Evolutionary conservation across 2,113 vertebrate genomes (phyloP).

Genomic region (Triplophysa tibetana): DNA sequence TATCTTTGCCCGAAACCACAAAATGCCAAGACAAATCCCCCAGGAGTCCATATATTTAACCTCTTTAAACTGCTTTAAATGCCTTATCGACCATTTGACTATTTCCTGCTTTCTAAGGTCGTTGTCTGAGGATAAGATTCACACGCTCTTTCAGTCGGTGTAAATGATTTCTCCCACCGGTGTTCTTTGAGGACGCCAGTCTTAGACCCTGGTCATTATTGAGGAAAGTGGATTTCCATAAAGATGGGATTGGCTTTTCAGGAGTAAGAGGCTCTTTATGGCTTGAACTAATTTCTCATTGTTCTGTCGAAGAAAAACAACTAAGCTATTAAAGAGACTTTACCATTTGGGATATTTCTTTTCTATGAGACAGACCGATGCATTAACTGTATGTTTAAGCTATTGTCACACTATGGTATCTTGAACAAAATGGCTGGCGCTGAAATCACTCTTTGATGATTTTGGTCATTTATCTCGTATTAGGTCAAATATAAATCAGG

Average conservation of each 20-base stretch:
- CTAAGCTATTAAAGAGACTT: not conserved
- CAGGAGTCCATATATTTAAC: slow-evolving; percentile 8
- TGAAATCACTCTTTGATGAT: not conserved
- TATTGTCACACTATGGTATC: not conserved
- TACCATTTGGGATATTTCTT: not conserved
- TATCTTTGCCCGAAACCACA: not conserved
- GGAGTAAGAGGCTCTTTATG: not conserved
- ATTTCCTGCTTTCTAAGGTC: slow-evolving; percentile 58
- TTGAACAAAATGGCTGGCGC: not conserved
- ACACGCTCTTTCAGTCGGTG: slow-evolving; percentile 40
- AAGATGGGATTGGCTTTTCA: not conserved
- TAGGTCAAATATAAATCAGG: not conserved
- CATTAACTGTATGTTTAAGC: not conserved
- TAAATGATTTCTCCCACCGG: slow-evolving; percentile 8
- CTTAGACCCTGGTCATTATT: slow-evolving; percentile 2
- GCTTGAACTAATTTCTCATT: not conserved
- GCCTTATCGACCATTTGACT: slow-evolving; percentile 62
- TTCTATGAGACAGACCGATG: not conserved
- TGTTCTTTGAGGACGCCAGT: slow-evolving; percentile 15
- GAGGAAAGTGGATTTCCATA: not conserved
- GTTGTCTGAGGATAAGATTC: slow-evolving; percentile 50
- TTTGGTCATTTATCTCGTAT: not conserved
- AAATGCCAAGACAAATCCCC: slow-evolving; percentile 4
- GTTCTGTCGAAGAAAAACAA: no score
- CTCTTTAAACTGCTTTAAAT: slow-evolving; percentile 60